Evolutionary conservation across 2,113 vertebrate species (phyloP), one percentile per base, ranked within the genome.

Genomic region (Trematomus loennbergii): DNA sequence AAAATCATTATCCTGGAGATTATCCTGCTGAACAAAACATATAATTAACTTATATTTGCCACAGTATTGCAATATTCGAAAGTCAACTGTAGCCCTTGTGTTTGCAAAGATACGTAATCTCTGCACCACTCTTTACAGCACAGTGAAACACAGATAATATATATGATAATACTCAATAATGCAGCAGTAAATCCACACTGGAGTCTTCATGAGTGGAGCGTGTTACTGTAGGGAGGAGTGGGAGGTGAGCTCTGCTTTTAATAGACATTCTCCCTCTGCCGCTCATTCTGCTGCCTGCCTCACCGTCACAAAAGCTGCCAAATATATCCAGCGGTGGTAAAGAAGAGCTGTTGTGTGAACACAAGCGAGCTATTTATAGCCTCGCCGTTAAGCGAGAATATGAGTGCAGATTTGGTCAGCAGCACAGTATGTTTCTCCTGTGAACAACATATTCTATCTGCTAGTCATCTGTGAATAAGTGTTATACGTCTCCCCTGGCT

Each of bases 281-380:
- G 64, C 68, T 88, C 90, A n/a, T n/a, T 91, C 85, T 87, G 77
- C 82, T 78, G 85, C 87, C 82, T 89, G 68, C 86, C 74, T 90
- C 90, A 85, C 85, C 66, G 88, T 93, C 92, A 90, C 92, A 89
- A 85, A 91, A 89, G 89, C 86, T 89, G 91, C 91, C 93, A 94
- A 93, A 93, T 89, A 90, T 93, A 94, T 88, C 88, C 92, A 92
- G 89, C 29, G 79, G 89, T 93, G 91, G 88, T 89, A 87, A 88
- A 90, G 88, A 40, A 89, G 83, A 29, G 79, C 89, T 85, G 87
- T 76, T 84, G 87, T 88, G 79, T 82, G 82, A 89, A 87, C 73
- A 83, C 69, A 46, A 64, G 75, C 25, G 12, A 25, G 66, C 66
- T 93, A 92, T 93, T 92, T 87, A 78, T 89, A 93, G 89, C n/a